Conservation (phyloP, 1,140 invertebrate species). For the Leptinotarsa defecta region DNA sequence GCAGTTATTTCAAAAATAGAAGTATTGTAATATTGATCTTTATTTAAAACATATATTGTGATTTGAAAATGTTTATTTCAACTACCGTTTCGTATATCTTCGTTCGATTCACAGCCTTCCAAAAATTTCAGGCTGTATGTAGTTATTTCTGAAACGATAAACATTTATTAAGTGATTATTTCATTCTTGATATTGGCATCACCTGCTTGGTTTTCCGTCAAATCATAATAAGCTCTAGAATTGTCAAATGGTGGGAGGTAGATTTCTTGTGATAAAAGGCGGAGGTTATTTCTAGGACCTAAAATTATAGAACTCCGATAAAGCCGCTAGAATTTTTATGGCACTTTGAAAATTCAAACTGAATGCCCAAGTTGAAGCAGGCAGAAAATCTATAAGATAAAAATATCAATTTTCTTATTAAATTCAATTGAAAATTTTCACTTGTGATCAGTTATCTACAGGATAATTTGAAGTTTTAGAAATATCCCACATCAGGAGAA, state of each 20-base stretch:
- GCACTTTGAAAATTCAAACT: neutral
- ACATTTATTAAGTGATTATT: neutral
- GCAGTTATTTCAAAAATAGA: too few relatives aligned
- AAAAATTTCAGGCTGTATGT: conserved; percentile 10
- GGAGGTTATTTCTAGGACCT: neutral
- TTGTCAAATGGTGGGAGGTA: conserved; percentile 21
- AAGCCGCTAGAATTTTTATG: too few relatives aligned
- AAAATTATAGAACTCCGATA: neutral
- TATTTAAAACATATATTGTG: too few relatives aligned
- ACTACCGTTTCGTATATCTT: neutral
- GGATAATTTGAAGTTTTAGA: too few relatives aligned
- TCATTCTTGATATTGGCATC: neutral
- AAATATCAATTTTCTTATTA: neutral
- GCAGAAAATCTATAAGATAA: neutral
- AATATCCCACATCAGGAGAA: too few relatives aligned
- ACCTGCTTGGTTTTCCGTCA: conserved; percentile 18
- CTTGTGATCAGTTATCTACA: too few relatives aligned
- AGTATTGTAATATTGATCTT: too few relatives aligned
- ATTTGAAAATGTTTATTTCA: too few relatives aligned
- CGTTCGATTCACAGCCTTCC: conserved; percentile 10
- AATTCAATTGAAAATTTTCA: neutral
- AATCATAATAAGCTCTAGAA: conserved; percentile 15
- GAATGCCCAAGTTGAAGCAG: neutral
- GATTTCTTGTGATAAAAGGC: conserved; percentile 26
- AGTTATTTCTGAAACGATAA: neutral